phyloP scores from a whole-genome alignment of 2,113 vertebrate genomes.

The Brachyhypopomus gauderio region DNA sequence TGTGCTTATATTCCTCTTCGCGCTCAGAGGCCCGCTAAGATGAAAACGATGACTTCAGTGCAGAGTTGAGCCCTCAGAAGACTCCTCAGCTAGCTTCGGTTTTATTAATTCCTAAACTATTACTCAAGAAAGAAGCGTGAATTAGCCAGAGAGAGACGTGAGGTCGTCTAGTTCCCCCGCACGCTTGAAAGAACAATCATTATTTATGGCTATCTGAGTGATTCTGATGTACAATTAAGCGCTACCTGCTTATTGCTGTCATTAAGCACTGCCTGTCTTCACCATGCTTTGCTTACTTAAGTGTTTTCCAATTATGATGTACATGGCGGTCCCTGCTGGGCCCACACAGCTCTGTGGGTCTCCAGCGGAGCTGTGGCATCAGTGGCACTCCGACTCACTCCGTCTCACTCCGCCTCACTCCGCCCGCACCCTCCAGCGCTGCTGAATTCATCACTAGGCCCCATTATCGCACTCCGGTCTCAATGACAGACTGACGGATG shows the following conservation, averaged over 20 bases:
- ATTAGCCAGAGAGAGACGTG: neutral
- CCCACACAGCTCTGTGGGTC: conserved; percentile 89
- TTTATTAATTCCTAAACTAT: conserved; percentile 70
- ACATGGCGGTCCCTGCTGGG: conserved; percentile 87
- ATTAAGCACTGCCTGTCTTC: conserved; percentile 74
- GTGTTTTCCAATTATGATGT: conserved; percentile 99
- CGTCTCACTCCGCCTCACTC: conserved; percentile 68
- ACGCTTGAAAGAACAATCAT: conserved; percentile 71
- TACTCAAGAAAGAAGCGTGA: conserved; percentile 59
- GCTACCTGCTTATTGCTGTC: conserved; percentile 79
- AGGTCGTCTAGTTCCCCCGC: conserved; percentile 65
- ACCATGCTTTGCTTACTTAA: conserved; percentile 84
- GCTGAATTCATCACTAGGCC: conserved; percentile 87
- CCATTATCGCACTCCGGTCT: conserved; percentile 83
- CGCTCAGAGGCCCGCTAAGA: conserved; percentile 31
- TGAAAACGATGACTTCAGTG: conserved; percentile 58
- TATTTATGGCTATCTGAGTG: conserved; percentile 77
- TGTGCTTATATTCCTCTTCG: neutral
- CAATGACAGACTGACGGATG: conserved; percentile 91
- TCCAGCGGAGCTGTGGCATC: conserved; percentile 75
- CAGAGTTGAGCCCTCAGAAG: conserved; percentile 66
- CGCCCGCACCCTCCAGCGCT: conserved; percentile 79
- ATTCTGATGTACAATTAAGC: conserved; percentile 81
- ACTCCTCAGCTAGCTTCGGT: conserved; percentile 48
- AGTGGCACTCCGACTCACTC: conserved; percentile 54